Evolutionary conservation across 2,113 vertebrate species (phyloP), one percentile per base, ranked within the genome.

Genomic region (Donacobius atricapilla): DNA sequence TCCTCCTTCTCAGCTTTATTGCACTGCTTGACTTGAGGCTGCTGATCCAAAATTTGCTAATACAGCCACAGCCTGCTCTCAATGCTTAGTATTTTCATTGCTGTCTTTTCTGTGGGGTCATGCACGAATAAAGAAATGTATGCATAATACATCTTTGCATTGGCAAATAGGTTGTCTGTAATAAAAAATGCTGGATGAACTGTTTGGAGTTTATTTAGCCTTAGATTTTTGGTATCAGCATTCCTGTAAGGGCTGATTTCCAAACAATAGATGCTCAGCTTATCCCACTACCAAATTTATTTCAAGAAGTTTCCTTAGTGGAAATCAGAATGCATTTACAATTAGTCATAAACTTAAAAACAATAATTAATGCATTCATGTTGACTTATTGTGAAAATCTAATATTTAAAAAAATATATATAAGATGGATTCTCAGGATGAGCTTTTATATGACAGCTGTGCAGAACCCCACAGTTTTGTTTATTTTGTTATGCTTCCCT

Each of bases 291-390:
- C 75, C 28, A 66, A 73, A 21, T 73, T 83, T 75, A 53, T 72
- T 82, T 68, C 13, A 25, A 91, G 44, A 45, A 20, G 1, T 33
- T 80, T 83, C 30, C 11, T 65, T 51, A 37, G 39, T 63, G 25
- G 40, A 83, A 88, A 47, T 0, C 16, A 83, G 7, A 73, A 73
- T 47, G 20, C 24, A 24, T 6, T 58, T 13, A 60, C 13, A 71
- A 82, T 33, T n/a, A 66, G 10, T 35, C 22, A 56, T 17, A 54
- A 9, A 14, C 8, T 42, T 90, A 21, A 47, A 85, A 48, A 10
- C 3, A 54, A 23, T 6, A n/a, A 58, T 35, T 40, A 51, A 6
- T 7, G 22, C 0, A 0, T 83, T 77, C 2, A 64, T 75, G 61
- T 87, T 87, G 8, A 50, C 51, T 76, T 57, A 30, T 35, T 45